A percentile compares a stretch with the other conserved stretches of the same genome.
These are phyloP conservation scores for Myopa tessellatipennis DNA, from an alignment of 2,888 invertebrate species.

Conservation along the genomic window DNA sequence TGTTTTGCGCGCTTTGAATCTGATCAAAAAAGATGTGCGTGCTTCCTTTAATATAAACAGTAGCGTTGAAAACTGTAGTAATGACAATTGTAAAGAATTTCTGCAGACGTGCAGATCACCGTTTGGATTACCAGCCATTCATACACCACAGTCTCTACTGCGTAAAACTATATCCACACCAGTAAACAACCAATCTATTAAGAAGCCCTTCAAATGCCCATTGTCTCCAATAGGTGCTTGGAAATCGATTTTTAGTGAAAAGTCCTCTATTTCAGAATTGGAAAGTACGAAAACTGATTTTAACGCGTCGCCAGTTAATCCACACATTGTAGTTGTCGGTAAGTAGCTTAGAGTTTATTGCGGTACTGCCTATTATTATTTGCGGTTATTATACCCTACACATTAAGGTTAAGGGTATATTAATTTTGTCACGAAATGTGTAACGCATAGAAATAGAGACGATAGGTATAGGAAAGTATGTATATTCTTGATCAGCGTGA, in stretches of 20 bases:
- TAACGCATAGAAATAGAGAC: no score
- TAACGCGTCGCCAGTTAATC: slow-evolving; percentile 42
- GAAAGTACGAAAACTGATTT: slow-evolving; percentile 21
- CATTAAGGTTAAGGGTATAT: no score
- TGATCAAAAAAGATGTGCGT: slow-evolving; percentile 56
- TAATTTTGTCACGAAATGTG: no score
- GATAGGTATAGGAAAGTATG: no score
- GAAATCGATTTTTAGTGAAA: slow-evolving; percentile 46
- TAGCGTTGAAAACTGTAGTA: slow-evolving; percentile 59
- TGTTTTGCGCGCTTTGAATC: slow-evolving; percentile 54
- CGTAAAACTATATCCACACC: slow-evolving; percentile 57
- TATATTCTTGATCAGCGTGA: no score
- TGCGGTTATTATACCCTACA: no score
- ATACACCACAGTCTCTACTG: neutral
- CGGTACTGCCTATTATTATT: neutral
- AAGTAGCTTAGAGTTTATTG: neutral
- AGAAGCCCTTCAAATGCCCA: slow-evolving; percentile 57
- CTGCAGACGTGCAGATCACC: neutral
- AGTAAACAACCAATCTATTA: slow-evolving; percentile 36
- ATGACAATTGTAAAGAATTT: slow-evolving; percentile 10
- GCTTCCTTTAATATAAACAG: slow-evolving; percentile 62
- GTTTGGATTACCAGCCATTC: neutral
- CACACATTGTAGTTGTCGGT: slow-evolving; percentile 30
- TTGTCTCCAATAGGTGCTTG: slow-evolving; percentile 59
- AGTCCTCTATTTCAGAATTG: neutral